Percentiles rank a stretch among this genome's conserved stretches.
Evolutionary conservation across 2,113 vertebrate genomes (phyloP).

Genomic region (Pongo pygmaeus): DNA sequence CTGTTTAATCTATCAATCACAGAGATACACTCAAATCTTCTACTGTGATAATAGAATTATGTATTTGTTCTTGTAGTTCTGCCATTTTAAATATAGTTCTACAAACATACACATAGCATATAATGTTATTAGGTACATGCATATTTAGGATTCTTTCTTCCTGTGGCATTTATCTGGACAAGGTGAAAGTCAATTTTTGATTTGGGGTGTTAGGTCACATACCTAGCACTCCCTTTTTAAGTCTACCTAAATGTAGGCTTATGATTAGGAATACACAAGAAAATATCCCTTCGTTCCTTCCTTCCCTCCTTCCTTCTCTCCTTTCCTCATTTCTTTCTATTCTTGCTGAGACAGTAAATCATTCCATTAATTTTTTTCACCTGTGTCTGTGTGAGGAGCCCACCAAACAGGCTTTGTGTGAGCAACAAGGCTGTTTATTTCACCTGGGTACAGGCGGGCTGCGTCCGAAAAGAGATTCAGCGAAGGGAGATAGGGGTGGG

Average conservation of each 20-base stretch:
- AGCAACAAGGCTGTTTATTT: too few species aligned
- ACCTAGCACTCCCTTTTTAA: background rate
- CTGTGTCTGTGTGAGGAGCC: too few species aligned
- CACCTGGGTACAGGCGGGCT: too few species aligned
- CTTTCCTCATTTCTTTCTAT: background rate
- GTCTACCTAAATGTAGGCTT: background rate
- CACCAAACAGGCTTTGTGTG: too few species aligned
- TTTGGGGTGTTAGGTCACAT: background rate
- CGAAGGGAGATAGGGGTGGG: too few species aligned
- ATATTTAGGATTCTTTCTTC: background rate
- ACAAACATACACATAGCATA: background rate
- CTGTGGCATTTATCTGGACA: background rate
- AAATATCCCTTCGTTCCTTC: background rate
- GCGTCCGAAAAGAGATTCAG: too few species aligned
- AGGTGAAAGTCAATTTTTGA: background rate
- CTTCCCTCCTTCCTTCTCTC: background rate
- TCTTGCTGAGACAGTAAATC: background rate
- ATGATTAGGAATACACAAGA: background rate
- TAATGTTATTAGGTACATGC: background rate
- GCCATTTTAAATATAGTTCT: background rate
- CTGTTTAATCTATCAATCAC: background rate
- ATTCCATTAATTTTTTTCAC: background rate
- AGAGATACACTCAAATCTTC: background rate
- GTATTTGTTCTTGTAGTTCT: background rate
- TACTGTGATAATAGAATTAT: background rate